phyloP scores from a whole-genome alignment of 2,888 invertebrate genomes.

The Sturmia bella region DNA sequence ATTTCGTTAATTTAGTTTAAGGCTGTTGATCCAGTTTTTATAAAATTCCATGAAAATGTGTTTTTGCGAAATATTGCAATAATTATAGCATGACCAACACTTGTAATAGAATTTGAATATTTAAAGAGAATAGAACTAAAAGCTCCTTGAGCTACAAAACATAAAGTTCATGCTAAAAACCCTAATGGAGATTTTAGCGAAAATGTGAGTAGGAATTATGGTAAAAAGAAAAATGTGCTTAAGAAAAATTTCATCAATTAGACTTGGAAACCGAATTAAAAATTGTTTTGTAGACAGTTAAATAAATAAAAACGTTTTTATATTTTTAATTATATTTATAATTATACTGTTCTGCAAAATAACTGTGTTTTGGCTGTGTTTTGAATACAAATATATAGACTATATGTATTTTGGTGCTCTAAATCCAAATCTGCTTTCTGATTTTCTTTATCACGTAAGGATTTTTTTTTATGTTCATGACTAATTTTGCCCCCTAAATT shows the following conservation, averaged over 20 bases:
- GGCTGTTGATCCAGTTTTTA: conserved; percentile 18
- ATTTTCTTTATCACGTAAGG: too few species aligned
- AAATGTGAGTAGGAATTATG: neutral
- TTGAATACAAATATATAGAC: too few species aligned
- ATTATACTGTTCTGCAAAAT: too few species aligned
- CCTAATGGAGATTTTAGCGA: neutral
- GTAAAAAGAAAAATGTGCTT: neutral
- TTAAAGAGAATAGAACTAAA: conserved; percentile 15
- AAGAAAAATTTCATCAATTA: too few species aligned
- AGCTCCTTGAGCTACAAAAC: neutral
- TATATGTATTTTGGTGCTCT: too few species aligned
- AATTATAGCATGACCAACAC: conserved; percentile 54
- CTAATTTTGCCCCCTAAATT: too few species aligned
- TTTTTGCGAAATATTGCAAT: conserved; percentile 49
- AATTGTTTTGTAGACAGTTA: too few species aligned
- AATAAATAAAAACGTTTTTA: too few species aligned
- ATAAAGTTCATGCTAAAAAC: neutral
- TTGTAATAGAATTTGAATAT: conserved; percentile 53
- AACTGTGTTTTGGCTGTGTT: neutral
- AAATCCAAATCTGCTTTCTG: too few species aligned
- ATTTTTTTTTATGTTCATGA: too few species aligned
- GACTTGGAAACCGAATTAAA: too few species aligned
- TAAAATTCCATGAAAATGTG: conserved; percentile 38
- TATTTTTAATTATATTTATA: too few species aligned
- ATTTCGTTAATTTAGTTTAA: conserved; percentile 11